These are phyloP conservation scores for Branchipolynoe longqiensis DNA, from an alignment of 2,888 invertebrate species.

Conservation along the genomic window DNA sequence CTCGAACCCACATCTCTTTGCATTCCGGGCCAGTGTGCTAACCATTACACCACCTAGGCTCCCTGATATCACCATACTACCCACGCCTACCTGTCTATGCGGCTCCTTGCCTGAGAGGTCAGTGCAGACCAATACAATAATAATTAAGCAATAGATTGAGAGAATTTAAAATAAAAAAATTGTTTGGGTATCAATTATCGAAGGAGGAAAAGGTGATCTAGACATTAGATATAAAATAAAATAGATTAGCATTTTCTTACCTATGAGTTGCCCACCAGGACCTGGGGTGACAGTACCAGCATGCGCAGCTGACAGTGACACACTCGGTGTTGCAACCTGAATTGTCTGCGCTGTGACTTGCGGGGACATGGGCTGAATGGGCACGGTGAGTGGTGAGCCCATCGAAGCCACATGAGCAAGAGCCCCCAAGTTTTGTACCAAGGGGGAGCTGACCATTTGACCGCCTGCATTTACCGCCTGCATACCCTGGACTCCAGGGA, in stretches of 20 bases:
- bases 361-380: constrained; percentile 18
- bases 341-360: constrained; percentile 15
- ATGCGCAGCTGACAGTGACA: too few species aligned
- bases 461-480: not conserved
- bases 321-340: not conserved
- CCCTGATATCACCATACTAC: too few species aligned
- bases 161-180: too few species aligned
- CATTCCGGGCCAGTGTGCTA: too few species aligned
- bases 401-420: constrained; percentile 39
- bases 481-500: constrained; percentile 42
- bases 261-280: constrained; percentile 12
- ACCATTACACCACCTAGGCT: too few species aligned
- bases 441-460: constrained; percentile 53
- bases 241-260: not conserved
- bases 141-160: too few species aligned
- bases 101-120: too few species aligned
- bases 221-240: not conserved
- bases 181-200: too few species aligned
- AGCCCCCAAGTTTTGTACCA: constrained; percentile 51
- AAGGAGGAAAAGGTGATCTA: too few species aligned
- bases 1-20: too few species aligned
- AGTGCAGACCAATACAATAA: too few species aligned
- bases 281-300: not conserved
- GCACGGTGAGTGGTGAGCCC: constrained; percentile 30
- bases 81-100: too few species aligned